Conservation (phyloP, 2,113 vertebrate genomes). For the Cettia cetti region DNA sequence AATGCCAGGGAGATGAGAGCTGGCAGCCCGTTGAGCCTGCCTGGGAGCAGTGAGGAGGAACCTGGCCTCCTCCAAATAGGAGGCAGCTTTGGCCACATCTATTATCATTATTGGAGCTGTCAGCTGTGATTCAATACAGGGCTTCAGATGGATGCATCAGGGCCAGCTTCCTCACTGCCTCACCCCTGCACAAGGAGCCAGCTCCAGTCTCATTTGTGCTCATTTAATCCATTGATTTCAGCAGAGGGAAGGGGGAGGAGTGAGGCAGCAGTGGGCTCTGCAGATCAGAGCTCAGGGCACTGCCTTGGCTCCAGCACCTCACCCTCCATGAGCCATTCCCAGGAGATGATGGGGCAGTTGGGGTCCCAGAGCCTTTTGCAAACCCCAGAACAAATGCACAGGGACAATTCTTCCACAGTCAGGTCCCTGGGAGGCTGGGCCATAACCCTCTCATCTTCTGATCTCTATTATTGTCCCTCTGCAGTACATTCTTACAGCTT, state of each 20-base stretch:
- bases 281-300: background rate
- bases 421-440: background rate
- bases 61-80: background rate
- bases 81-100: slow-evolving; percentile 4
- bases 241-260: background rate
- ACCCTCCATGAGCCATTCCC: background rate
- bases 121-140: slow-evolving; percentile 29
- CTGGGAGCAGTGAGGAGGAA: background rate
- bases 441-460: background rate
- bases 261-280: background rate
- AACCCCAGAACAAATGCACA: rapidly evolving
- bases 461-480: background rate
- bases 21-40: background rate
- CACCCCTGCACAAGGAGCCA: slow-evolving; percentile 5
- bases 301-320: background rate
- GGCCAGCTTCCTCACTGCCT: slow-evolving; percentile 23
- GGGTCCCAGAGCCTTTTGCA: background rate
- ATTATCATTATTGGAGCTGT: slow-evolving; percentile 58
- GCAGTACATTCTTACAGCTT: background rate
- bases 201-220: slow-evolving; percentile 33
- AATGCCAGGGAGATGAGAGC: background rate
- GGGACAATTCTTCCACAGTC: background rate
- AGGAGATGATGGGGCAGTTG: background rate
- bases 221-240: slow-evolving; percentile 47
- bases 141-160: slow-evolving; percentile 3